Base-by-base conservation (phyloP, 2,888 invertebrate species). In the Blastobasis adustella region DNA sequence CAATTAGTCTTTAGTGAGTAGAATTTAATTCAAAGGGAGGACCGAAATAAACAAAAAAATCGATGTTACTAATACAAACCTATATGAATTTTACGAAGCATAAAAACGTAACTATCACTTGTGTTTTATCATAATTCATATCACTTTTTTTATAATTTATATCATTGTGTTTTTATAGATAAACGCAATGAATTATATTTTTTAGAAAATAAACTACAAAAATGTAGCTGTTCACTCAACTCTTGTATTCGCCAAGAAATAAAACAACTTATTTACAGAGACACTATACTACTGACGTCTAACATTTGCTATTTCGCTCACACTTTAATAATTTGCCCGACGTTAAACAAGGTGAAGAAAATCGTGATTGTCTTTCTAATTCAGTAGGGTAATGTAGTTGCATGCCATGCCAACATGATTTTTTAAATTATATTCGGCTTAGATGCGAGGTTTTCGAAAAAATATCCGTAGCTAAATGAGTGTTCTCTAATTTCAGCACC, bases 41-140 rank as follows among this genome's bases (percentile, higher is more conserved):
- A 46, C 6, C 8, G 10, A 4, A 9, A n/a, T 46, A 49, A 59
- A 60, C 59, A 55, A 58, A 65, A 74, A 72, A 69, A 73, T 73
- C 71, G 67, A 73, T 73, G 63, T 51, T 58, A 54, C 55, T 54
- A 50, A 55, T 65, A 73, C 72, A 62, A 60, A 76, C 76, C 74
- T 73, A 69, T 69, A 65, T 71, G 65, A 60, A 62, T 59, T 65
- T 74, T 65, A 66, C 67, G 62, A 58, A 56, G 62, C 57, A 58
- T 64, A 66, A 62, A 73, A 68, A 68, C 69, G 70, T 62, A 74
- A 76, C 79, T 52, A 52, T 61, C 52, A 52, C 51, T 55, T 53
- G 55, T 50, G 10, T 58, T 50, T 55, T 52, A 55, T 41, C 54
- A 57, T 50, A 52, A 51, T 51, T 38, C 51, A 51, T 44, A 49